These are phyloP conservation scores for Macrobrachium nipponense DNA, from an alignment of 1,140 invertebrate species.

Conservation along the genomic window DNA sequence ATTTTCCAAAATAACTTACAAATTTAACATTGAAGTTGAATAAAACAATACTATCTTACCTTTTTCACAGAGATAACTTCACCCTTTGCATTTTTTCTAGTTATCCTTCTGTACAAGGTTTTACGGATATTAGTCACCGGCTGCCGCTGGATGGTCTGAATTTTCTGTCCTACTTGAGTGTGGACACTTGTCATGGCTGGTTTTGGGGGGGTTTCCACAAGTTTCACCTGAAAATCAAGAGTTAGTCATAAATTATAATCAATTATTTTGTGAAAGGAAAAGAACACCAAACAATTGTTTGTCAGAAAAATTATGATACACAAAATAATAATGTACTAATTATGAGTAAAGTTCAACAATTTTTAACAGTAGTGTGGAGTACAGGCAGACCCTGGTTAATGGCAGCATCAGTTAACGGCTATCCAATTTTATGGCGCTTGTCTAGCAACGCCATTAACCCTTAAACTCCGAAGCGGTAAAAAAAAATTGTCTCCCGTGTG, in stretches of 20 bases:
- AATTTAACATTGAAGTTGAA: not conserved
- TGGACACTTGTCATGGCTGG: not conserved
- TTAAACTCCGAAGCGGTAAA: too few relatives aligned
- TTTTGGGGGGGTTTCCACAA: constrained; percentile 30
- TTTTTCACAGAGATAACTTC: constrained; percentile 50
- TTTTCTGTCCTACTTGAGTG: constrained; percentile 35
- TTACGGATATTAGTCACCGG: constrained; percentile 8
- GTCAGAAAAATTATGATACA: too few relatives aligned
- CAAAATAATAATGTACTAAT: too few relatives aligned
- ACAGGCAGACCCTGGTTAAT: too few relatives aligned
- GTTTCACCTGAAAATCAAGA: constrained; percentile 29
- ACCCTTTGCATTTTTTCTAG: constrained; percentile 29
- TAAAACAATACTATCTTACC: not conserved
- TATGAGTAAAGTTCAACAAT: too few relatives aligned
- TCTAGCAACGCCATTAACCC: too few relatives aligned
- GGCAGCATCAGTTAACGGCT: too few relatives aligned
- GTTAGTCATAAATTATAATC: not conserved
- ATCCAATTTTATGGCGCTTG: too few relatives aligned
- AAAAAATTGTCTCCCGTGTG: too few relatives aligned
- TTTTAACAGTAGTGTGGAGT: too few relatives aligned
- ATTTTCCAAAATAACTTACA: not conserved
- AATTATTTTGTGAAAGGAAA: too few relatives aligned
- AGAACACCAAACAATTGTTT: too few relatives aligned
- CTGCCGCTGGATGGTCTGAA: constrained; percentile 39
- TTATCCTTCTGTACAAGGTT: constrained; percentile 28